Conservation (phyloP, 2,113 vertebrate species). For the Fregata magnificens region DNA sequence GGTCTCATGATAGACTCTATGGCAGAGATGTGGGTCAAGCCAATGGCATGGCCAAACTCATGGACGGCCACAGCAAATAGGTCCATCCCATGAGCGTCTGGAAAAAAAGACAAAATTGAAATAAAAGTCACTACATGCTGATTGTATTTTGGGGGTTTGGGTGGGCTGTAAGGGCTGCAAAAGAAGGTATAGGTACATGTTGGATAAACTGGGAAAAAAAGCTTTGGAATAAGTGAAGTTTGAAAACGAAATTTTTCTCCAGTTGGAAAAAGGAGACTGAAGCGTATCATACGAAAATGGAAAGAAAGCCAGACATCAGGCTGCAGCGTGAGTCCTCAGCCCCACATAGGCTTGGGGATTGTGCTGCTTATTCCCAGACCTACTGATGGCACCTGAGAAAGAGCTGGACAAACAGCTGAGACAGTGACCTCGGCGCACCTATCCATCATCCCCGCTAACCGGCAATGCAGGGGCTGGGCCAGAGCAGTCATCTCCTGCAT, state of each 20-base stretch:
- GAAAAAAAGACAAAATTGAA: neutral
- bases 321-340: neutral
- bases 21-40: constrained; percentile 89
- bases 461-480: neutral
- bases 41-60: constrained; percentile 95
- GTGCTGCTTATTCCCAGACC: neutral
- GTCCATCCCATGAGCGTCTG: constrained; percentile 91
- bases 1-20: constrained; percentile 93
- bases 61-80: constrained; percentile 95
- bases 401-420: neutral
- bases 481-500: fast-evolving
- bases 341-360: neutral
- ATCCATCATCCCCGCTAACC: fast-evolving
- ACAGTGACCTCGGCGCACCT: neutral
- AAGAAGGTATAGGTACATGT: neutral
- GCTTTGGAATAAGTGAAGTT: neutral
- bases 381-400: neutral
- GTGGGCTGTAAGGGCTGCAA: neutral
- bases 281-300: neutral
- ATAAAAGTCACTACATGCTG: neutral
- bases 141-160: neutral
- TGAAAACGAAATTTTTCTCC: neutral
- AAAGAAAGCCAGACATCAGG: neutral
- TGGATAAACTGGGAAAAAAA: neutral
- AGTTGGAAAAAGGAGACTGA: neutral